Conservation (phyloP, 2,888 invertebrate genomes). For the Sacculina carcini region DNA sequence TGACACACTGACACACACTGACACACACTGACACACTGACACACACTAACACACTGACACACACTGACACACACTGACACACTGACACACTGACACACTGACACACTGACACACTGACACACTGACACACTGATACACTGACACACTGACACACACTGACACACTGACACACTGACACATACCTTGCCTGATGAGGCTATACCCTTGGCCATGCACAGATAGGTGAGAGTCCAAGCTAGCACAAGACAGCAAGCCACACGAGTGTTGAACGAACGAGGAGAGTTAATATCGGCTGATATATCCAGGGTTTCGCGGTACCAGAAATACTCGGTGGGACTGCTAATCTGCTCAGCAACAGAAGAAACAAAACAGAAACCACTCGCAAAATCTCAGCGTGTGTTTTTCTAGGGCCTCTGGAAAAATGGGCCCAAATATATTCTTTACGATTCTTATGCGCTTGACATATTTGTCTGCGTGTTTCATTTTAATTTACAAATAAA, state of each 20-base stretch:
- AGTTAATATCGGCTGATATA: constrained; percentile 63
- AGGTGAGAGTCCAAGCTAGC: constrained; percentile 77
- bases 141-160: too few species aligned
- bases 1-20: too few species aligned
- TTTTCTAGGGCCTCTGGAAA: too few species aligned
- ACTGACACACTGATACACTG: too few species aligned
- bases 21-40: too few species aligned
- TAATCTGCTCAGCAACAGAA: too few species aligned
- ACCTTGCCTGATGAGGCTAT: constrained; percentile 91
- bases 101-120: neutral
- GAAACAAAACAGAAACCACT: constrained; percentile 18
- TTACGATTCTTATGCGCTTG: constrained; percentile 48
- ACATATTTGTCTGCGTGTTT: too few species aligned
- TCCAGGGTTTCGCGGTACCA: constrained; percentile 82
- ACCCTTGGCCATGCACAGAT: constrained; percentile 90
- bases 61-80: too few species aligned
- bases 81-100: too few species aligned
- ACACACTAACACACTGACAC: too few species aligned
- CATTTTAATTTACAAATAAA: too few species aligned
- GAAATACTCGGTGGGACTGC: constrained; percentile 77
- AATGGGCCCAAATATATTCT: too few species aligned
- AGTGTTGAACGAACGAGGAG: constrained; percentile 65
- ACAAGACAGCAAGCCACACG: constrained; percentile 63
- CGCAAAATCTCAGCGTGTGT: constrained; percentile 16
- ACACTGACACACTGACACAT: constrained; percentile 4